Percentiles rank a stretch among this genome's conserved stretches.
These are phyloP conservation scores for Arothron firmamentum DNA, from an alignment of 2,113 vertebrate genomes.

Conservation along the genomic window DNA sequence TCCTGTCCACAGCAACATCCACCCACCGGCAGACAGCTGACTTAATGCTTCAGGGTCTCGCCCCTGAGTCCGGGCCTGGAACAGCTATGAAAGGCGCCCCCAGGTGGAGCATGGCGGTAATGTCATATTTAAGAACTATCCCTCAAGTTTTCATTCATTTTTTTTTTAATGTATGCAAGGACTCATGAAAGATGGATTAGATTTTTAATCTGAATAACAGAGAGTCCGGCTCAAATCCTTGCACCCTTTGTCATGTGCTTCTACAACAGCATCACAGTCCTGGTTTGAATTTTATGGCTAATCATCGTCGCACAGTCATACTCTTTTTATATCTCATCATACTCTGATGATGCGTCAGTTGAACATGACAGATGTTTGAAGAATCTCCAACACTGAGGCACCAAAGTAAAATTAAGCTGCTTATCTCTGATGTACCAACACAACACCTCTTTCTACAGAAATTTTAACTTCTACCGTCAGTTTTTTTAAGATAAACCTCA, in stretches of 20 bases:
- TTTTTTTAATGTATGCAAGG: too few species aligned
- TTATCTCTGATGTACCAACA: conserved; percentile 26
- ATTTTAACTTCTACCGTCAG: too few species aligned
- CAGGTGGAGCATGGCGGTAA: background rate
- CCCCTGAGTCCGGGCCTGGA: conserved; percentile 31
- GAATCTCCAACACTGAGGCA: conserved; percentile 25
- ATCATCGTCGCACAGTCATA: too few species aligned
- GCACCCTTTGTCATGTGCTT: too few species aligned
- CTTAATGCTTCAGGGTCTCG: conserved; percentile 49
- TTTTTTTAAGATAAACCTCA: too few species aligned
- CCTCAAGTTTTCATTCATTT: background rate
- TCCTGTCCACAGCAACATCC: conserved; percentile 42
- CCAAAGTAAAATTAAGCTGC: conserved; percentile 10
- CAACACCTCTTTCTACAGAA: conserved; percentile 17
- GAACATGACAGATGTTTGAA: background rate
- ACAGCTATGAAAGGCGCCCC: background rate
- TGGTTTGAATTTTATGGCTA: background rate
- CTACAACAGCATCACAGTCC: background rate
- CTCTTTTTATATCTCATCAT: background rate
- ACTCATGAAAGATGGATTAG: too few species aligned
- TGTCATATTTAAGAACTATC: too few species aligned
- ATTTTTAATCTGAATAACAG: too few species aligned
- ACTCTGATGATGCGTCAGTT: background rate
- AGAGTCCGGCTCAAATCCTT: too few species aligned
- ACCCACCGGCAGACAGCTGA: conserved; percentile 69